Base-by-base conservation (phyloP, 2,113 vertebrate species). In the Datnioides undecimradiatus region DNA sequence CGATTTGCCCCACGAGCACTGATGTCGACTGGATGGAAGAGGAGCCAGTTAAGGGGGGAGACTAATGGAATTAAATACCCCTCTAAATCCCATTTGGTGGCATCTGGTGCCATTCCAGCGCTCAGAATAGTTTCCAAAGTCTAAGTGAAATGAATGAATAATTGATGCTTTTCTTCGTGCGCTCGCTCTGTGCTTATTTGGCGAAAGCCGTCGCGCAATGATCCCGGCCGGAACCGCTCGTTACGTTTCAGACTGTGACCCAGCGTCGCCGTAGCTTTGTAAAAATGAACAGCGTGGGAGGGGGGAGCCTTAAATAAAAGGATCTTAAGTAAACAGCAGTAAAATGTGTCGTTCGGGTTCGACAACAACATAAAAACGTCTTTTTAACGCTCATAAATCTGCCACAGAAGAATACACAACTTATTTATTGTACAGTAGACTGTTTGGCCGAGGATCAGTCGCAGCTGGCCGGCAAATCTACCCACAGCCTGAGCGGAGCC, bases 21-120 rank as follows among this genome's bases (percentile, higher is more conserved):
- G n/a, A 52, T 52, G 66, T 59, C 63, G 63, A 73, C 31, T 19
- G 38, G 51, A 80, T 68, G 58, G 64, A 77, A 68, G 79, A 59
- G 34, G 49, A 66, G 79, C 23, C 40, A 65, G 23, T 62, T 58
- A 67, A 72, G 58, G 31, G 52, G 68, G 41, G 27, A 21, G 40
- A 38, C 49, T 27, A 60, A 79, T 73, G 49, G 48, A 76, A 72
- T 80, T 78, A 76, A 82, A 70, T 25, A 73, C 67, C 80, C 55
- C n/a, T 69, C 63, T 45, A 71, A 85, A 83, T 81, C 84, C 80
- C 74, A 84, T 88, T 71, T 43, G 80, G 52, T 80, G 76, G 73
- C 70, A 88, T 79, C 76, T 87, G 82, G 80, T 80, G 72, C 51
- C 52, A 60, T 76, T 58, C 25, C 14, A 72, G 63, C 12, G 19